phyloP scores from a whole-genome alignment of 1,140 invertebrate species.

The Sarcophaga bullata region DNA sequence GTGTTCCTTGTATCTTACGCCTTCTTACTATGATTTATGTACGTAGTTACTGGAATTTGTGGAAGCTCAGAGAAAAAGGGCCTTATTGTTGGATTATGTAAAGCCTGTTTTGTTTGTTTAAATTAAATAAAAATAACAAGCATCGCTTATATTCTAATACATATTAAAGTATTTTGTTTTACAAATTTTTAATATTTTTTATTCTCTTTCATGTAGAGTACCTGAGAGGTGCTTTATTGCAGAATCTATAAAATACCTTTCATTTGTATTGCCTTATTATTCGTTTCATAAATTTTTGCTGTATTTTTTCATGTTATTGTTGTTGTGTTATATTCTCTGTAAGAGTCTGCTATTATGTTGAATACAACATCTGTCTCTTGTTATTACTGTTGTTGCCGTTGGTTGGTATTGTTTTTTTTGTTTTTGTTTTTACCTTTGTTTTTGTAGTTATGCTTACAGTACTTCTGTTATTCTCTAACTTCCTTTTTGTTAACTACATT shows the following conservation, averaged over 20 bases:
- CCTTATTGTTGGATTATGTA: no score
- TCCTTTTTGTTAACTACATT: slow-evolving; percentile 22
- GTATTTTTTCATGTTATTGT: neutral
- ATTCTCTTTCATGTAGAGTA: neutral
- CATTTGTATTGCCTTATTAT: neutral
- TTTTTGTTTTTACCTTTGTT: neutral
- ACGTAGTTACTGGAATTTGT: no score
- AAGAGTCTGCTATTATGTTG: slow-evolving; percentile 26
- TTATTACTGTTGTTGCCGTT: neutral
- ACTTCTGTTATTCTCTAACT: slow-evolving; percentile 3
- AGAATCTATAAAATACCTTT: neutral
- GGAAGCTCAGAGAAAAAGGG: no score
- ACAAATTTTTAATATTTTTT: no score
- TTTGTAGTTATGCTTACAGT: neutral
- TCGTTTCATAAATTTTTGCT: neutral
- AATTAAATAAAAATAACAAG: no score
- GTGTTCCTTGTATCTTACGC: no score
- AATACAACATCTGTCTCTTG: slow-evolving; percentile 29
- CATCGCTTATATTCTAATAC: no score
- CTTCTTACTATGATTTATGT: no score
- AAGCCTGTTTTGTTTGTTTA: no score
- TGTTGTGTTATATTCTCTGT: slow-evolving; percentile 13
- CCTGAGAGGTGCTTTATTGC: neutral
- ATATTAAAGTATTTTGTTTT: no score
- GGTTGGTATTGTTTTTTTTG: neutral